Evolutionary conservation across 2,113 vertebrate genomes (phyloP), one percentile per base, ranked within the genome.

Genomic region (Oreocharis arfaki): DNA sequence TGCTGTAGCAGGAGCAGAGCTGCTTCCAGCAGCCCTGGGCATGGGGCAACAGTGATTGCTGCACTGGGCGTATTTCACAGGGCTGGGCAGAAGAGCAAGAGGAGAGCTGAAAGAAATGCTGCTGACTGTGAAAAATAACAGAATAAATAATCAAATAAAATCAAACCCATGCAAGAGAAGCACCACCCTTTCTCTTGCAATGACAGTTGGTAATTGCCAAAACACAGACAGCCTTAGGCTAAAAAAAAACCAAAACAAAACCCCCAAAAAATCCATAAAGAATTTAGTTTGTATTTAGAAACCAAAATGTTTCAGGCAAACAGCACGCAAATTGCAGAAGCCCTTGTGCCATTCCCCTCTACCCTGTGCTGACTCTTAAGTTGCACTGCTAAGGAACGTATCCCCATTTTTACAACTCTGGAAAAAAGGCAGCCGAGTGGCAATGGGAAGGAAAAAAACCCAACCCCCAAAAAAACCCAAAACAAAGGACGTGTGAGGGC

Each of bases 401-500:
- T 89, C 84, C 79, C 70, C 19, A 28, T 93, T 97, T 97, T 96
- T 93, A 82, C 84, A 91, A 44, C 67, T 69, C 96, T 60, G 56
- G 64, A 93, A 94, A 94, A 96, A 97, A 96, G 85, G 91, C 73
- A 92, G 93, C 59, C 42, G 6, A 68, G 70, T 3, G 70, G 92
- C 94, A 84, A 69, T 1, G 28, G 53, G 35, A 46, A 67, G 23
- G 32, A 6, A 35, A 56, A 68, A 78, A n/a, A 42, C 27, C 6
- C 50, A 52, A n/a, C 37, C 69, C 86, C 32, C 37, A 3, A 61
- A 84, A 83, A 86, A 89, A 86, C 95, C 96, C 95, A 93, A 98
- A 98, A 98, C 97, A 98, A 98, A 98, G 97, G 96, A 98, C 60
- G 81, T 92, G 94, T 76, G 95, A 98, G 96, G 5, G 90, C 97